phyloP scores from a whole-genome alignment of 1,140 invertebrate species.

The Thrips palmi region DNA sequence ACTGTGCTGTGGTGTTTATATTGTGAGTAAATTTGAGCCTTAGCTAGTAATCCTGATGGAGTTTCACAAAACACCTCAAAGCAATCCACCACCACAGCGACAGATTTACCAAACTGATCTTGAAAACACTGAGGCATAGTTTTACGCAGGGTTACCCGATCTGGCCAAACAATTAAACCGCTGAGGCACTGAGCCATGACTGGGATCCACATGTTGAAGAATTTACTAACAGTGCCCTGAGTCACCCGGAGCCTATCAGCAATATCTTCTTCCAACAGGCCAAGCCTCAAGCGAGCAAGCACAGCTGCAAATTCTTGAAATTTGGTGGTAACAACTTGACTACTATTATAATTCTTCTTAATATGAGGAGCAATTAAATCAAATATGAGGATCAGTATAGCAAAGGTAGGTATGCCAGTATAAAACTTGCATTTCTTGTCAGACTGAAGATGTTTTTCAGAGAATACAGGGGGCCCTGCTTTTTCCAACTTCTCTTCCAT shows the following conservation, averaged over 20 bases:
- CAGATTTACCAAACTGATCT: background rate
- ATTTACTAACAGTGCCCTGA: background rate
- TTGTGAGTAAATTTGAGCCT: slow-evolving; percentile 13
- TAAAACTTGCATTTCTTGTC: slow-evolving; percentile 5
- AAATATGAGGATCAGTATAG: background rate
- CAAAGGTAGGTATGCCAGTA: slow-evolving; percentile 3
- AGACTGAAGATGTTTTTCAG: too few species aligned
- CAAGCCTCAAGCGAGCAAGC: background rate
- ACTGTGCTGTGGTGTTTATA: slow-evolving; percentile 15
- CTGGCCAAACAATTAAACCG: slow-evolving; percentile 7
- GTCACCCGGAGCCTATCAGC: slow-evolving; percentile 6
- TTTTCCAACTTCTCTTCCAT: too few species aligned
- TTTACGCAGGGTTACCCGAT: background rate
- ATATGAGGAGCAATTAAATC: background rate
- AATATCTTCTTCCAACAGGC: slow-evolving; percentile 1
- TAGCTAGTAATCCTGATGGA: slow-evolving; percentile 4
- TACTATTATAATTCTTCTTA: background rate
- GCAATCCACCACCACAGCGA: slow-evolving; percentile 14
- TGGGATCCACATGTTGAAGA: slow-evolving; percentile 1
- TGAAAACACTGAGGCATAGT: slow-evolving; percentile 8
- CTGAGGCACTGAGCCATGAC: background rate
- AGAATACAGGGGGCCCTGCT: too few species aligned
- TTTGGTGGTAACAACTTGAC: background rate
- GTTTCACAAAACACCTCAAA: slow-evolving; percentile 15
- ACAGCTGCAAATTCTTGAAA: slow-evolving; percentile 7